Conservation (phyloP, 2,888 invertebrate genomes). For the Epinotia demarniana region DNA sequence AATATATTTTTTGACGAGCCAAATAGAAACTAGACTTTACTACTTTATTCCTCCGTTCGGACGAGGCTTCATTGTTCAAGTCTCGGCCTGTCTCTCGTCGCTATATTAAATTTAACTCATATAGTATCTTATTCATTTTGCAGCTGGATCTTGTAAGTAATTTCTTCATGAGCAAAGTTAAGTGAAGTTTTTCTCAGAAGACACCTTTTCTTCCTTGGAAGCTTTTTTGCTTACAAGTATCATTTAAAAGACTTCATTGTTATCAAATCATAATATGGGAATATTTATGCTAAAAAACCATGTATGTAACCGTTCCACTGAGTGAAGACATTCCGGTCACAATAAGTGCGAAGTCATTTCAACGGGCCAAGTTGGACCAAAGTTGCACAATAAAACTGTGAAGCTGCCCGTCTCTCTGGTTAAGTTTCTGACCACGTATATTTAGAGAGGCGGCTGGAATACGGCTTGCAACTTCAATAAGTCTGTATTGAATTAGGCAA, state of each 20-base stretch:
- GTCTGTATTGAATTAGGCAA: conserved; percentile 33
- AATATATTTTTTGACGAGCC: too few relatives aligned
- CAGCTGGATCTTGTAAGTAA: not conserved
- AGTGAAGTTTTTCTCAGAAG: not conserved
- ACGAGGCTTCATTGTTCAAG: too few relatives aligned
- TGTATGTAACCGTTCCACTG: conserved; percentile 41
- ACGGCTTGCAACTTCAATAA: conserved; percentile 28
- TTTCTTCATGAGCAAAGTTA: not conserved
- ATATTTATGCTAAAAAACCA: conserved; percentile 37
- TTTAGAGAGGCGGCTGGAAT: conserved; percentile 48
- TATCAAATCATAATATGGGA: conserved; percentile 40
- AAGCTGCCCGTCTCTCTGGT: conserved; percentile 49
- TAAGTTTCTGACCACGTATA: conserved; percentile 58
- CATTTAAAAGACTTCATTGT: conserved; percentile 42
- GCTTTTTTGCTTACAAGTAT: conserved; percentile 14
- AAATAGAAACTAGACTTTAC: too few relatives aligned
- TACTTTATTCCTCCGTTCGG: too few relatives aligned
- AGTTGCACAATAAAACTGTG: conserved; percentile 51
- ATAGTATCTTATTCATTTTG: not conserved
- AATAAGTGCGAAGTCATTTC: conserved; percentile 32
- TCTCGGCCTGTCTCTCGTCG: not conserved
- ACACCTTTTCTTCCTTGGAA: not conserved
- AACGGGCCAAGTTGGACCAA: conserved; percentile 45
- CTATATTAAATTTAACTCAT: not conserved
- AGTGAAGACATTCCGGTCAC: conserved; percentile 42